phyloP scores from a whole-genome alignment of 2,113 vertebrate species.

The Empidonax traillii region DNA sequence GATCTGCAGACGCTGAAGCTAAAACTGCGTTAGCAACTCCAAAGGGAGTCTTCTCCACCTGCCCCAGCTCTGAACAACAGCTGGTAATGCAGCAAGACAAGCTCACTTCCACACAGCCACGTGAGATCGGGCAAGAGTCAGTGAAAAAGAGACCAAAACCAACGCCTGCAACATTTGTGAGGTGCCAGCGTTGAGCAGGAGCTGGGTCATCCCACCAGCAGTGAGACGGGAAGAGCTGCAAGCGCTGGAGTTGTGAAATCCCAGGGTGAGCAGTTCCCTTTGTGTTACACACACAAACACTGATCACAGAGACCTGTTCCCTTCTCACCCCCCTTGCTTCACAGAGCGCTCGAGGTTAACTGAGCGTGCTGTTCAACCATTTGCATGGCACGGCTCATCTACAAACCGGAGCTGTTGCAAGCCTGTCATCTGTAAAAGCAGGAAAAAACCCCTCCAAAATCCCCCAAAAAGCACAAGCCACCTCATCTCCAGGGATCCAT shows the following conservation, averaged over 20 bases:
- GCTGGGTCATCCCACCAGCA: neutral
- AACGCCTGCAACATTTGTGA: neutral
- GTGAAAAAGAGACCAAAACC: fast-evolving
- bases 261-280: neutral
- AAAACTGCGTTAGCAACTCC: neutral
- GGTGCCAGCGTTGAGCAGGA: neutral
- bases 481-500: neutral
- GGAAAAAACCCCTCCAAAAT: neutral
- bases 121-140: fast-evolving
- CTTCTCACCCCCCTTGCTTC: neutral
- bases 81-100: neutral
- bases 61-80: neutral
- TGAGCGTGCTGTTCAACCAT: neutral
- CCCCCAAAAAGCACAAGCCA: neutral
- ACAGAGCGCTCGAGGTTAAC: neutral
- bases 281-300: neutral
- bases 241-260: neutral
- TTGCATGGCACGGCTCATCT: neutral
- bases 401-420: neutral
- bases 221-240: neutral
- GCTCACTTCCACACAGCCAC: fast-evolving
- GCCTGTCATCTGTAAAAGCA: neutral
- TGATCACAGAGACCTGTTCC: neutral
- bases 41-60: neutral
- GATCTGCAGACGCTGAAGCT: neutral